Evolutionary conservation across 2,113 vertebrate species (phyloP), one percentile per base, ranked within the genome.

Genomic region (Garra rufa): DNA sequence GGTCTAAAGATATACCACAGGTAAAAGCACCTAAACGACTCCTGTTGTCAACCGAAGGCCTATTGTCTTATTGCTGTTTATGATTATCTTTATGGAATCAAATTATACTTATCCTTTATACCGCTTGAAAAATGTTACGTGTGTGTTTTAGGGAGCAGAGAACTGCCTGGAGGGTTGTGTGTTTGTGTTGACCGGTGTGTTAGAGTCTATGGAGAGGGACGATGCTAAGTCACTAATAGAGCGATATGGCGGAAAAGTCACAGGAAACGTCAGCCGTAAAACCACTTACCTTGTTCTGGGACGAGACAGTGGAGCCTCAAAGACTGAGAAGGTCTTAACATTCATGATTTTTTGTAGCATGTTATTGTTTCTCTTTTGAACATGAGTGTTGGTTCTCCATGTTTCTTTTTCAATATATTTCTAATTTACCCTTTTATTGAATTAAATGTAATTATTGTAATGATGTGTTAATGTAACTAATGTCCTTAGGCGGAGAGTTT

Each of bases 131-230:
- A 38, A 8, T 67, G 19, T 76, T 26, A 67, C 75, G 48, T 84
- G 26, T 80, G 19, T 84, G 38, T 80, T 59, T 84, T 90, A 99
- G 98, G 98, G 98, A 88, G 97, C 93, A 83, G 98, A 99, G 79
- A 99, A 99, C 93, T 99, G 97, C 90, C 90, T 99, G 94, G 98
- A 99, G 91, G 97, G 97, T 10, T 94, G 98, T 86, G 96, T 93
- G 0, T 99, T 99, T 86, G 98, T 99, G 26, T 91, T 99, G 92
- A 99, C 98, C 0, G 98, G 98, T 0, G 95, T 99, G 76, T 87
- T 99, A 90, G 98, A 99, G 92, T 99, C 96, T 1, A 96, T 99
- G 90, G 98, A 99, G 85, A 92, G 98, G 44, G 97, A 99, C 0
- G 98, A 97, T 3, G 95, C 97, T 82, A 99, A 97, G 90, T 93